Conservation (phyloP, 2,888 invertebrate species). For the Dasypogon diadema region DNA sequence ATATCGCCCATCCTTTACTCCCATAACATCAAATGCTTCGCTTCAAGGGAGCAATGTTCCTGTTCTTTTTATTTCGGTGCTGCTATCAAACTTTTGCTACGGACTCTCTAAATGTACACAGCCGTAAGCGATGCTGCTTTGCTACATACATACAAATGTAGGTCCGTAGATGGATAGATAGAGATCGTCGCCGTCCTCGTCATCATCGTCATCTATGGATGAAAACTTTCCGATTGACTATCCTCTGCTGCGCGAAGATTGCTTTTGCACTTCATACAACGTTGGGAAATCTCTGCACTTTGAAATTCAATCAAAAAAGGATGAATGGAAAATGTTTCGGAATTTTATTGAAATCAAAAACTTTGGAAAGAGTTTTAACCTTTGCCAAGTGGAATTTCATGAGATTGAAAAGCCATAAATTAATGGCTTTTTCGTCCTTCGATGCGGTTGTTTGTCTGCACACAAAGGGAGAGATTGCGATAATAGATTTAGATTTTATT, state of each 20-base stretch:
- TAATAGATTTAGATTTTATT: no score
- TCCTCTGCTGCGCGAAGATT: constrained; percentile 32
- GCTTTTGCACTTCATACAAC: constrained; percentile 39
- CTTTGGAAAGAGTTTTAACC: not conserved
- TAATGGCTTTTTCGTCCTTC: not conserved
- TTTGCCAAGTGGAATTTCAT: not conserved
- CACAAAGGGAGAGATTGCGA: no score
- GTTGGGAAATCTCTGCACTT: constrained; percentile 21
- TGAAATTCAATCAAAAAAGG: constrained; percentile 36
- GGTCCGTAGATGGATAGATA: not conserved
- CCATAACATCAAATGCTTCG: not conserved
- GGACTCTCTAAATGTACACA: not conserved
- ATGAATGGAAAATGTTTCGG: not conserved
- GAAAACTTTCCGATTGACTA: constrained; percentile 38
- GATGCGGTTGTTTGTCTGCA: not conserved
- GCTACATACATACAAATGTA: not conserved
- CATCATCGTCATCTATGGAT: no score
- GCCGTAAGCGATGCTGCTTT: no score
- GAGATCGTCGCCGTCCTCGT: no score
- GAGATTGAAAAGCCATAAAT: not conserved
- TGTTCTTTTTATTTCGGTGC: not conserved
- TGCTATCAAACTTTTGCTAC: not conserved
- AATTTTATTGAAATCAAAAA: not conserved
- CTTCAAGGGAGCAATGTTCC: not conserved
- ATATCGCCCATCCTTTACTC: not conserved